These are phyloP conservation scores for Sarcophaga rosellei DNA, from an alignment of 2,888 invertebrate species.

Conservation along the genomic window DNA sequence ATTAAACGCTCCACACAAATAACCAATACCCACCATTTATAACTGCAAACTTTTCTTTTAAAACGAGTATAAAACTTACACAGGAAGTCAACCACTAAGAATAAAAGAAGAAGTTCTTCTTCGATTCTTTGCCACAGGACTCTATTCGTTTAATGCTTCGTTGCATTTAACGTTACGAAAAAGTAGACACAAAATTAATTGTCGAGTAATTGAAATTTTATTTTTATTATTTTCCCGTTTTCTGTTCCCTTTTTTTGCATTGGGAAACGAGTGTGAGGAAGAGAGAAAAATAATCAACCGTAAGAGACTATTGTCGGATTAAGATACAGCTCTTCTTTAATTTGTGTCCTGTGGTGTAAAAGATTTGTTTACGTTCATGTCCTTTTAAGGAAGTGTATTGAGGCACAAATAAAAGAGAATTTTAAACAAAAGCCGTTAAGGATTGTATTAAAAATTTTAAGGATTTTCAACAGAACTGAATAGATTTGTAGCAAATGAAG, in stretches of 20 bases:
- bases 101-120: slow-evolving; percentile 56
- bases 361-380: slow-evolving; percentile 49
- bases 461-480: background rate
- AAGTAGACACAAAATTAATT: slow-evolving; percentile 80
- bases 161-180: slow-evolving; percentile 37
- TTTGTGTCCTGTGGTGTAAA: slow-evolving; percentile 65
- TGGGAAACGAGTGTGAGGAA: background rate
- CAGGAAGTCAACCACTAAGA: slow-evolving; percentile 63
- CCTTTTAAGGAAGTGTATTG: background rate
- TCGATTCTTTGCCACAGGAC: slow-evolving; percentile 40
- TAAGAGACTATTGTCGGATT: slow-evolving; percentile 65
- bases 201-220: slow-evolving; percentile 82
- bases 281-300: slow-evolving; percentile 53
- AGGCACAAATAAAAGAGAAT: background rate
- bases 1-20: slow-evolving; percentile 17
- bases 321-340: slow-evolving; percentile 49
- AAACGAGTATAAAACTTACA: background rate
- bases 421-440: background rate
- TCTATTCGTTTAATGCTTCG: slow-evolving; percentile 59
- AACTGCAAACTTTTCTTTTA: background rate
- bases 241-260: background rate
- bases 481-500: background rate
- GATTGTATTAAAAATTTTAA: background rate
- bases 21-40: background rate
- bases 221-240: slow-evolving; percentile 80